These are phyloP conservation scores for Osmerus mordax DNA, from an alignment of 2,113 vertebrate genomes.

Conservation along the genomic window DNA sequence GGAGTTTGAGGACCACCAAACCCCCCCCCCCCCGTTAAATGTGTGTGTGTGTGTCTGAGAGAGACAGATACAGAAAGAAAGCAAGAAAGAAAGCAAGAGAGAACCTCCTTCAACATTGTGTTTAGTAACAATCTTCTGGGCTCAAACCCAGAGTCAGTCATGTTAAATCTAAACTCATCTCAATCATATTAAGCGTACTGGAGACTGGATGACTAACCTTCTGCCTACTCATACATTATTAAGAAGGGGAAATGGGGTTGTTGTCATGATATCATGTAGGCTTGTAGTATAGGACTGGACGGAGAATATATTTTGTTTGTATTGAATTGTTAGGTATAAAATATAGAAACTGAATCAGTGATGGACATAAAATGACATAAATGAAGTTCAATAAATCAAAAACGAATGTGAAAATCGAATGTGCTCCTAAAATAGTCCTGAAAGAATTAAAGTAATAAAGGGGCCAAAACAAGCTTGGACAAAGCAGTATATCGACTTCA, in stretches of 20 bases:
- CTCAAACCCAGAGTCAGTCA: constrained; percentile 39
- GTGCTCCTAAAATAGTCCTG: background rate
- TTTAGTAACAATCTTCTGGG: constrained; percentile 44
- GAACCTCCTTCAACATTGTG: background rate
- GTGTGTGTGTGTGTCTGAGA: constrained; percentile 16
- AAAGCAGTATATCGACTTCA: no score
- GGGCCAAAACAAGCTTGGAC: no score
- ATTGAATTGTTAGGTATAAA: no score
- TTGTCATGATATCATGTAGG: background rate
- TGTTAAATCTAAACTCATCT: constrained; percentile 45
- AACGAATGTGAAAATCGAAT: background rate
- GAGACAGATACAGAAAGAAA: no score
- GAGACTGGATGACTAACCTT: constrained; percentile 45
- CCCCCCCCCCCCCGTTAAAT: background rate
- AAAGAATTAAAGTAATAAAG: no score
- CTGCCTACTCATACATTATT: constrained; percentile 25
- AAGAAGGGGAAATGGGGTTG: constrained; percentile 19
- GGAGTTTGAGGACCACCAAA: constrained; percentile 55
- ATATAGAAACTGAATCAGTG: no score
- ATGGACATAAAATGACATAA: no score
- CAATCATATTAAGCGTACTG: constrained; percentile 32
- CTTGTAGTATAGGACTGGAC: background rate
- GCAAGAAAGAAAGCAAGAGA: no score
- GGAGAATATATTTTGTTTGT: background rate
- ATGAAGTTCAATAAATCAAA: background rate